Evolutionary conservation across 2,797 vertebrate genomes (phyloP).

Genomic region (Thunnus albacares): DNA sequence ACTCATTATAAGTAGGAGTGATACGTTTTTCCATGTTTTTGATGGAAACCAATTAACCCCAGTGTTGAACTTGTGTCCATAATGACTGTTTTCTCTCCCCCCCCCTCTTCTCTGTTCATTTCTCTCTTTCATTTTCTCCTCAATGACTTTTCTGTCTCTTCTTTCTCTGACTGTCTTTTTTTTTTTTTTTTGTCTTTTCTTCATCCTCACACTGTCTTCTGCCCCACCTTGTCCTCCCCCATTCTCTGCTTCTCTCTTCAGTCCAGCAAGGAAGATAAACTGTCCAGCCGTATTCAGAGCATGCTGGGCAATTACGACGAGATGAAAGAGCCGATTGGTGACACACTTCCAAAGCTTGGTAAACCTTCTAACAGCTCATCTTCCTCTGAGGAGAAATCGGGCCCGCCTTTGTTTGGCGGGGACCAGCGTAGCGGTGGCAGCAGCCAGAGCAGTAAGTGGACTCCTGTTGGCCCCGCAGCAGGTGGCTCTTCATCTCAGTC

Average conservation of each 20-base stretch:
- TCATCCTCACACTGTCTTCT: slow-evolving; percentile 25
- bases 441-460: slow-evolving; percentile 97
- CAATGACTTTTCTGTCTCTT: slow-evolving; percentile 5
- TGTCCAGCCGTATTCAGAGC: slow-evolving; percentile 99
- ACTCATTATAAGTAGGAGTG: not conserved
- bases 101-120: slow-evolving; percentile 27
- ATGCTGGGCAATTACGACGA: slow-evolving; percentile 99
- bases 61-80: slow-evolving; percentile 47
- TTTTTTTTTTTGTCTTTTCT: not conserved
- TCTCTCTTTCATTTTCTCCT: slow-evolving; percentile 19
- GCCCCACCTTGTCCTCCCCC: slow-evolving; percentile 15
- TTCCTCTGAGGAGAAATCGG: slow-evolving; percentile 92
- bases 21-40: slow-evolving; percentile 29
- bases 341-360: slow-evolving; percentile 93
- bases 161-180: slow-evolving; percentile 14
- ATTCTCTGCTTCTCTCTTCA: slow-evolving; percentile 77
- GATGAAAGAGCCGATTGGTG: slow-evolving; percentile 97
- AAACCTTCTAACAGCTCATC: slow-evolving; percentile 91
- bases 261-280: slow-evolving; percentile 98
- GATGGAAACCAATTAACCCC: slow-evolving; percentile 48
- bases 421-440: slow-evolving; percentile 91
- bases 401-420: slow-evolving; percentile 88
- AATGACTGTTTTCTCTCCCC: slow-evolving; percentile 47
- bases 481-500: slow-evolving; percentile 90
- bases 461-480: slow-evolving; percentile 93